Evolutionary conservation across 2,888 invertebrate species (phyloP).

Genomic region (Synergus itoensis): DNA sequence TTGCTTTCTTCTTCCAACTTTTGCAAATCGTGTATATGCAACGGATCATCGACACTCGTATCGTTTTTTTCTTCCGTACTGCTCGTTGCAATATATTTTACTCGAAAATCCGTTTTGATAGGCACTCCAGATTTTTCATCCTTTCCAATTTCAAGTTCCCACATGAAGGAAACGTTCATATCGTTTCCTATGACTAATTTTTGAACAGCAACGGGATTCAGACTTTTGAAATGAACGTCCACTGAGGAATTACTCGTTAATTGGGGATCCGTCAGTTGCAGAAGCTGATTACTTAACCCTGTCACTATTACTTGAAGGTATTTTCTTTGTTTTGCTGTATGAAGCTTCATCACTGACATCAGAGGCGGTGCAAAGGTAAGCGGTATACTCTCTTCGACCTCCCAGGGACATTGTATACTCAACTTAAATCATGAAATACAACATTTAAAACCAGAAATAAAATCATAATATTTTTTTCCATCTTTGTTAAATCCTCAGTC

Average conservation of each 20-base stretch:
- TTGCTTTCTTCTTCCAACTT: constrained; percentile 72
- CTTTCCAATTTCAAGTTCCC: constrained; percentile 82
- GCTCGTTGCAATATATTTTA: constrained; percentile 79
- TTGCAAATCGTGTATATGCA: constrained; percentile 78
- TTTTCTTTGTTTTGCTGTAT: constrained; percentile 91
- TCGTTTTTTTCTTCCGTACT: constrained; percentile 71
- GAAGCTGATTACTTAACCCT: constrained; percentile 78
- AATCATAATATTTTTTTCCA: constrained; percentile 13
- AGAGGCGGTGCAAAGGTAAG: constrained; percentile 92
- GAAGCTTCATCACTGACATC: constrained; percentile 88
- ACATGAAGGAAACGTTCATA: constrained; percentile 89
- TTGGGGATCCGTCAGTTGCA: constrained; percentile 76
- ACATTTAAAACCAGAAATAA: constrained; percentile 37
- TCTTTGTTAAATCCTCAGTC: constrained; percentile 32
- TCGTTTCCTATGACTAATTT: constrained; percentile 86
- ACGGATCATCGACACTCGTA: constrained; percentile 71
- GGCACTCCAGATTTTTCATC: constrained; percentile 75
- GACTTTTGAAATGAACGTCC: constrained; percentile 82
- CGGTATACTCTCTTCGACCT: constrained; percentile 85
- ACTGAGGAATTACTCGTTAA: constrained; percentile 81
- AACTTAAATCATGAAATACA: constrained; percentile 77
- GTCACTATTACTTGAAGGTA: constrained; percentile 89
- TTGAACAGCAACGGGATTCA: constrained; percentile 83
- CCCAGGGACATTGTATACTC: constrained; percentile 90
- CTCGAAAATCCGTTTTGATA: constrained; percentile 83